Evolutionary conservation across 2,113 vertebrate species (phyloP).

Genomic region (Ictalurus furcatus): DNA sequence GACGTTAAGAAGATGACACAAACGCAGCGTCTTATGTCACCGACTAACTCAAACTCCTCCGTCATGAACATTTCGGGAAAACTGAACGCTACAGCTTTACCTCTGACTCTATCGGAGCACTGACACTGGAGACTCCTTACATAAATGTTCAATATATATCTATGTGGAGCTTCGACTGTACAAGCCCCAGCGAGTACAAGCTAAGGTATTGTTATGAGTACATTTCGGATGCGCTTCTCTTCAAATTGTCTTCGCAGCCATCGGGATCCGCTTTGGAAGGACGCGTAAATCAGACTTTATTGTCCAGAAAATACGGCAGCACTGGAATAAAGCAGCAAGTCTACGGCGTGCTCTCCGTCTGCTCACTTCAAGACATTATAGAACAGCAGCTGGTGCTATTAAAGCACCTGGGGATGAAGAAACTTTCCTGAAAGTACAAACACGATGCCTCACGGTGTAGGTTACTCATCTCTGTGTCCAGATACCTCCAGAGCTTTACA

Average conservation of each 20-base stretch:
- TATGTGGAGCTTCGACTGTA: neutral
- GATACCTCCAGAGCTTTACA: neutral
- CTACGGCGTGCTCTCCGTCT: neutral
- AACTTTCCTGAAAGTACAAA: too few species aligned
- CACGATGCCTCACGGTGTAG: neutral
- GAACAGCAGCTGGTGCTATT: neutral
- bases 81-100: too few species aligned
- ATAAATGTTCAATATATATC: neutral
- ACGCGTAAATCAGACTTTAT: neutral
- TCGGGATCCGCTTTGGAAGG: neutral
- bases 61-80: too few species aligned
- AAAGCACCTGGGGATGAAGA: neutral
- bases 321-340: neutral
- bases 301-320: neutral
- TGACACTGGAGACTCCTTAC: constrained; percentile 2
- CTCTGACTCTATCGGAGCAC: neutral
- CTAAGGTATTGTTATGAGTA: neutral
- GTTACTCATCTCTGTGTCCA: constrained; percentile 13
- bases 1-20: neutral
- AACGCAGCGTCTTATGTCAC: too few species aligned
- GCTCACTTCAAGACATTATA: neutral
- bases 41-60: neutral
- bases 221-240: neutral
- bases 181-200: neutral
- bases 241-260: neutral